These are phyloP conservation scores for Aptenodytes patagonicus DNA, from an alignment of 2,113 vertebrate genomes.

Conservation along the genomic window DNA sequence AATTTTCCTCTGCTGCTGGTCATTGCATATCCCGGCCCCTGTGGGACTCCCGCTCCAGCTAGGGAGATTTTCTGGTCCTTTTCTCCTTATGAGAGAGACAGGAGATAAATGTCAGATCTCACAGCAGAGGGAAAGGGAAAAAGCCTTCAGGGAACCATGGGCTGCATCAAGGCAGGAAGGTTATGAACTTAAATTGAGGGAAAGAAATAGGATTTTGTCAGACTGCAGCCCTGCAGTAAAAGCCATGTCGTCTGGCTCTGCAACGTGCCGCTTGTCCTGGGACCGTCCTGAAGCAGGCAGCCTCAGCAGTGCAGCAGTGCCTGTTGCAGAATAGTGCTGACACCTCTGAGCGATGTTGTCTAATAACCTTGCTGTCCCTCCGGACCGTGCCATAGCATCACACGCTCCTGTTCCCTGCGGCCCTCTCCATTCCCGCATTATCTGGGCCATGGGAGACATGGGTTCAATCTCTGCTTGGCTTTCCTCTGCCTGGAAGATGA, in stretches of 20 bases:
- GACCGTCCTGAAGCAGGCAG: background rate
- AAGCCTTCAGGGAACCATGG: background rate
- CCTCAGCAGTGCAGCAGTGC: background rate
- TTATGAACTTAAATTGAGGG: background rate
- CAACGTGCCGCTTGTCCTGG: background rate
- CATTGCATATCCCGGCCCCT: too few species aligned
- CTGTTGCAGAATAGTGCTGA: background rate
- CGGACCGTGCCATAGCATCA: accelerated
- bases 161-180: background rate
- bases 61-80: background rate
- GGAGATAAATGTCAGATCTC: background rate
- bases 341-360: accelerated
- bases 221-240: background rate
- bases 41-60: background rate
- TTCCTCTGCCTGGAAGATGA: background rate
- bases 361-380: too few species aligned
- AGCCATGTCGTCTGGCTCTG: background rate
- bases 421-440: accelerated
- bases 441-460: background rate
- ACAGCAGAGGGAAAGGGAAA: background rate
- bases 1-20: background rate
- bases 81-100: background rate
- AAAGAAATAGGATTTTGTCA: background rate
- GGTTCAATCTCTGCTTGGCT: background rate
- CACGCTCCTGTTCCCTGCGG: background rate